Evolutionary conservation across 2,113 vertebrate species (phyloP).

Genomic region (Stigmatopora nigra): DNA sequence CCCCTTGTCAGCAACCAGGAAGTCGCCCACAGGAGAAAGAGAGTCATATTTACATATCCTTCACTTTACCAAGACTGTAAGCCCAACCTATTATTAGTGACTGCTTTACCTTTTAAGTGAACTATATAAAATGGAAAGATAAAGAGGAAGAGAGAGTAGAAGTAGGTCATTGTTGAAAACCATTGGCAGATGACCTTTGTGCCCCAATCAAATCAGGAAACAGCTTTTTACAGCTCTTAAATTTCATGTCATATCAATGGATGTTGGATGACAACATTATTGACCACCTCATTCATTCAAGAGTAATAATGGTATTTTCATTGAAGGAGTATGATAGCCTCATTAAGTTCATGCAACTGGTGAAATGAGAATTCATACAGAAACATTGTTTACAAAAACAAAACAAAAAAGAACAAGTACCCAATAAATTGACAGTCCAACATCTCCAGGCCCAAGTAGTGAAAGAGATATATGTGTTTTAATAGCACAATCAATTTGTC

Average conservation of each 20-base stretch:
- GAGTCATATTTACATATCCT: conserved; percentile 63
- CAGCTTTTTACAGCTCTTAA: conserved; percentile 17
- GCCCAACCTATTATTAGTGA: conserved; percentile 60
- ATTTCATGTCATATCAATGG: conserved; percentile 34
- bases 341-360: background rate
- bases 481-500: too few relatives aligned
- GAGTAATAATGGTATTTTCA: background rate
- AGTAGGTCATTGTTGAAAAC: conserved; percentile 8
- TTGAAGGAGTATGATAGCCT: conserved; percentile 12
- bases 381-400: background rate
- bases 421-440: too few relatives aligned
- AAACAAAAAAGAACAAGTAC: too few relatives aligned
- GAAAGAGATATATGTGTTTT: too few relatives aligned
- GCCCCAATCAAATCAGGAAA: conserved; percentile 14
- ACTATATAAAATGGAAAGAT: conserved; percentile 28
- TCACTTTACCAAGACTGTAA: conserved; percentile 46
- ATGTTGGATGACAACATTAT: conserved; percentile 21
- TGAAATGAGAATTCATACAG: background rate
- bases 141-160: conserved; percentile 3
- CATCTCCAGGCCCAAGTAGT: too few relatives aligned
- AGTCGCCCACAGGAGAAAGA: conserved; percentile 55
- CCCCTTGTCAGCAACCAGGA: conserved; percentile 53
- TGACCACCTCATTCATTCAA: conserved; percentile 3
- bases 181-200: conserved; percentile 44
- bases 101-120: conserved; percentile 36